Conservation (phyloP, 2,113 vertebrate genomes). For the Equus przewalskii region DNA sequence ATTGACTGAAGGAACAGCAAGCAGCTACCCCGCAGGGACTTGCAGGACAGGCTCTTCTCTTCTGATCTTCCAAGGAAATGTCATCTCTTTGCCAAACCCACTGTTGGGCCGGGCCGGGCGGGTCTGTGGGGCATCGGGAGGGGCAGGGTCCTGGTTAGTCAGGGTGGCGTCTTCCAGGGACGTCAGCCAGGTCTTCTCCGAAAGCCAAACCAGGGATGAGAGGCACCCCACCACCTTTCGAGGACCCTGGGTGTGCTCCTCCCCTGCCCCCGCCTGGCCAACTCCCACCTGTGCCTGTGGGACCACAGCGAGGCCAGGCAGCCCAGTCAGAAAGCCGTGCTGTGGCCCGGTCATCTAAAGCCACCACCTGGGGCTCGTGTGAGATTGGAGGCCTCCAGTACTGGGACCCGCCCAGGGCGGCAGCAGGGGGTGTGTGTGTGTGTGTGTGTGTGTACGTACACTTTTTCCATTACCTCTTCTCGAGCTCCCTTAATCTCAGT, state of each 20-base stretch:
- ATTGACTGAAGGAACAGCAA: background rate
- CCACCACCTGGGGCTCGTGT: rapidly evolving
- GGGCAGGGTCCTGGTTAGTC: background rate
- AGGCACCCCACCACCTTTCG: background rate
- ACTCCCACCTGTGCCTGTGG: no score
- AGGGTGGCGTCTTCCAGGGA: background rate
- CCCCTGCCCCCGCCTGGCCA: background rate
- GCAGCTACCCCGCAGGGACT: background rate
- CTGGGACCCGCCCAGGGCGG: background rate
- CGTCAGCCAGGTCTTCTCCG: background rate
- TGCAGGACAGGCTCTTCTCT: background rate
- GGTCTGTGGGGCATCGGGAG: background rate
- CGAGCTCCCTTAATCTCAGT: background rate
- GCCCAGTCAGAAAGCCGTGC: background rate
- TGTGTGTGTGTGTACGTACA: background rate
- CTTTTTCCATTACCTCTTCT: background rate
- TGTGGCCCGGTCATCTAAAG: background rate
- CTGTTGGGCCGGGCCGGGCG: background rate
- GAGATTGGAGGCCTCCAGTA: background rate
- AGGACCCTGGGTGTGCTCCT: background rate
- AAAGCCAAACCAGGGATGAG: background rate
- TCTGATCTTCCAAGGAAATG: slow-evolving; percentile 21
- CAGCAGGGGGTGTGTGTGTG: no score
- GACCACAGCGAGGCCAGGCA: background rate
- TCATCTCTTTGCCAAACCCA: background rate